These are phyloP conservation scores for Suncus etruscus DNA, from an alignment of 2,113 vertebrate species.

Conservation along the genomic window DNA sequence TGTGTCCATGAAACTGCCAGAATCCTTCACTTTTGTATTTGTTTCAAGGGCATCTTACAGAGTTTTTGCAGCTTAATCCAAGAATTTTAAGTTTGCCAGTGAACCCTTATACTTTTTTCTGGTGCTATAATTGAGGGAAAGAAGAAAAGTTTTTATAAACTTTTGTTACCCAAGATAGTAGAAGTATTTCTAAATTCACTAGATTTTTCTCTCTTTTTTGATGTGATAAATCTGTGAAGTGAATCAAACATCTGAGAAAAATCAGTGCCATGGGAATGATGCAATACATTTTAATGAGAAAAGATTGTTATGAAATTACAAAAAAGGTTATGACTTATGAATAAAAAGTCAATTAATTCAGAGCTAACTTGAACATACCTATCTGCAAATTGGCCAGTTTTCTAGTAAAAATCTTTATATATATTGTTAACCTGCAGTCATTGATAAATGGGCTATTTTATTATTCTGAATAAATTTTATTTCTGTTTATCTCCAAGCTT, in stretches of 20 bases:
- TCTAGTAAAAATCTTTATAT: background rate
- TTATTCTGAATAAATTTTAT: background rate
- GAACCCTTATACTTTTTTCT: background rate
- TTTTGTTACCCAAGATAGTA: background rate
- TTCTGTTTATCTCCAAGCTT: constrained; percentile 25
- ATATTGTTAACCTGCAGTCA: background rate
- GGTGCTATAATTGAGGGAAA: background rate
- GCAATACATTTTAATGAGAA: constrained; percentile 28
- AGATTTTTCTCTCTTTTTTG: background rate
- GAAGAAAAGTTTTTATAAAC: constrained; percentile 25
- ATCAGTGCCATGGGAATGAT: constrained; percentile 26
- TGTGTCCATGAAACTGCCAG: constrained; percentile 1
- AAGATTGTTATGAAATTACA: constrained; percentile 26
- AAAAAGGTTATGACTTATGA: background rate
- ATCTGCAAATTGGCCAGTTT: background rate
- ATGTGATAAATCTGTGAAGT: constrained; percentile 35
- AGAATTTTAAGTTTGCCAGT: background rate
- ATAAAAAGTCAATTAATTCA: background rate
- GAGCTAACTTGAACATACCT: background rate
- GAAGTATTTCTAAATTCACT: constrained; percentile 21
- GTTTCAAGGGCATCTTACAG: constrained; percentile 55
- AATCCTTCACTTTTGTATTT: constrained; percentile 26
- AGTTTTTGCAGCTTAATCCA: background rate
- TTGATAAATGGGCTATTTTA: background rate
- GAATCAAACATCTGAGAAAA: constrained; percentile 44